A percentile compares a stretch with the other conserved stretches of the same genome.
phyloP scores from a whole-genome alignment of 2,888 invertebrate genomes.

The Lepas anatifera region DNA sequence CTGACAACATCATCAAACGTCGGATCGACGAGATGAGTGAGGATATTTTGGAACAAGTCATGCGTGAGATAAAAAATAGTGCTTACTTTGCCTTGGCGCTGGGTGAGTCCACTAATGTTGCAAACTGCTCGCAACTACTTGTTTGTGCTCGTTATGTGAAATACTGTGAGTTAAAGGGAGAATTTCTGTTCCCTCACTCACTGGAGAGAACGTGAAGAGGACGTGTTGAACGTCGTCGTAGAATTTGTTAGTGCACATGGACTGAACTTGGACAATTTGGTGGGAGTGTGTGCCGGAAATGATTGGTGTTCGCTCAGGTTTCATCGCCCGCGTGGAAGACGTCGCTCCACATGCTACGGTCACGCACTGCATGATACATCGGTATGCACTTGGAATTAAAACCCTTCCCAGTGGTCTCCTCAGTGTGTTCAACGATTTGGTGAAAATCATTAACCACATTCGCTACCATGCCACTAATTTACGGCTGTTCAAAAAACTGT shows the following conservation, averaged over 20 bases:
- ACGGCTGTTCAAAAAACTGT: too few species aligned
- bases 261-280: constrained; percentile 17
- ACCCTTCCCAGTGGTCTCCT: neutral
- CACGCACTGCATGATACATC: constrained; percentile 16
- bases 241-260: constrained; percentile 16
- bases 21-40: constrained; percentile 15
- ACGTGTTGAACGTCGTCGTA: neutral
- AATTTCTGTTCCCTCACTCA: constrained; percentile 1
- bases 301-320: constrained; percentile 7
- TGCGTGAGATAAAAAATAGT: constrained; percentile 15
- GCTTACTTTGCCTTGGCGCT: constrained; percentile 16
- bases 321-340: constrained; percentile 6
- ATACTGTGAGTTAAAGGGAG: constrained; percentile 16
- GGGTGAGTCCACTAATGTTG: constrained; percentile 19
- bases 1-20: constrained; percentile 16
- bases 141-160: constrained; percentile 17
- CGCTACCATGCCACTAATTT: too few species aligned
- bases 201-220: neutral
- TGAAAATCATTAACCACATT: too few species aligned
- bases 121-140: constrained; percentile 16
- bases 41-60: constrained; percentile 17
- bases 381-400: constrained; percentile 15
- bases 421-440: neutral
- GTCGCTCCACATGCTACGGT: constrained; percentile 14
- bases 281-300: constrained; percentile 14